Evolutionary conservation across 2,888 invertebrate genomes (phyloP).

Genomic region (Drosophila aldrichi): DNA sequence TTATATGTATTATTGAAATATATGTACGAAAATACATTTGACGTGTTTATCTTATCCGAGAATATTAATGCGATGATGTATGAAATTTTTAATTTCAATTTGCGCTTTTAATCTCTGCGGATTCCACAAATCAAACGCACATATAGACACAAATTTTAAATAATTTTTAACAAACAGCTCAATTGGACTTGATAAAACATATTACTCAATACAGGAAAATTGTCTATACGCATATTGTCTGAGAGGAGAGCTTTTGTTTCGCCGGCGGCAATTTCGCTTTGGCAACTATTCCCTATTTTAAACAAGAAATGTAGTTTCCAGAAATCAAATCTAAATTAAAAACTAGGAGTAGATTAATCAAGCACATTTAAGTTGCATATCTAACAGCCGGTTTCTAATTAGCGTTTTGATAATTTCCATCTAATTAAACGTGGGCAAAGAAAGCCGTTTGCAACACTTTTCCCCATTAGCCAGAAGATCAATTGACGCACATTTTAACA

Average conservation of each 20-base stretch:
- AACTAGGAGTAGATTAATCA: too few relatives aligned
- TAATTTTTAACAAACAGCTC: not conserved
- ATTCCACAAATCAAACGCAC: constrained; percentile 29
- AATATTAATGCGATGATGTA: constrained; percentile 84
- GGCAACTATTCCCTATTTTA: not conserved
- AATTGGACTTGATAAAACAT: not conserved
- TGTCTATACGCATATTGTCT: not conserved
- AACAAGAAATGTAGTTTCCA: not conserved
- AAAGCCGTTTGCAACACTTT: constrained; percentile 3
- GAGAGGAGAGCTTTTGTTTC: not conserved
- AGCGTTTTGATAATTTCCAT: not conserved
- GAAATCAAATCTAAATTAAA: too few relatives aligned
- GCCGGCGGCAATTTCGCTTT: constrained; percentile 7
- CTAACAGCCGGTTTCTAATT: not conserved
- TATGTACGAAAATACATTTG: constrained; percentile 52
- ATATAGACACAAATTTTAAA: constrained; percentile 19
- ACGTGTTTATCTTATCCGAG: constrained; percentile 83
- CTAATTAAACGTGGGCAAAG: not conserved
- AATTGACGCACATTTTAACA: constrained; percentile 33
- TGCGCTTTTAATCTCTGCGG: constrained; percentile 26
- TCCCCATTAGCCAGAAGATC: constrained; percentile 21
- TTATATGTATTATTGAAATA: constrained; percentile 15
- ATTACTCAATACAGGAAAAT: not conserved
- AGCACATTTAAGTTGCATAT: too few relatives aligned
- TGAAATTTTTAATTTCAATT: constrained; percentile 75